Base-by-base conservation (phyloP, 2,797 vertebrate genomes). In the Enteromius radiatus region DNA sequence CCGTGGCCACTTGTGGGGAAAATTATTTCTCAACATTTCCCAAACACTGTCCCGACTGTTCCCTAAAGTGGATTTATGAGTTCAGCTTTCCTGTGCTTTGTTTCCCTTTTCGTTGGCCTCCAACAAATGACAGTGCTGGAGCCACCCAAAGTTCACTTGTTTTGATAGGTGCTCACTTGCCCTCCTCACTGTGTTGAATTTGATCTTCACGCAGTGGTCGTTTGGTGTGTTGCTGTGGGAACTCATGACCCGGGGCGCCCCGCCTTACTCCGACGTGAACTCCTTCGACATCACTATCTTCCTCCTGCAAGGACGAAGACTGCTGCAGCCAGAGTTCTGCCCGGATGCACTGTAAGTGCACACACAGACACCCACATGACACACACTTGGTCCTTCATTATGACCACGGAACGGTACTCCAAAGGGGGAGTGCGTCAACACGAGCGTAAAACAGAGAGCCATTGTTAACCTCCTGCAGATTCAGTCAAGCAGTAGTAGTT, bases 191-290 rank as follows among this genome's bases (percentile, higher is more conserved):
- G 31, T 68, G 45, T 26, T 68, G 21, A 8, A 81, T 86, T 78
- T 74, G 69, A 52, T 88, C 23, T 85, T 87, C 77, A 88, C 81
- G 17, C 84, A 99, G 98, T 99, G 98, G 98, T 99, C 98, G 11
- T 99, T 99, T 84, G 98, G 98, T 0, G 97, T 99, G 87, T 91
- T 99, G 86, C 94, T 99, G 67, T 99, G 98, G 98, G 98, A 99
- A 84, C 95, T 99, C 86, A 98, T 99, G 98, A 99, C 98, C 63
- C 95, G 98, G 56, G 98, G 98, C 59, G 98, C 98, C 1, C 98
- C 98, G 2, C 97, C 98, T 1, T 99, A 99, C 81, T 98, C 98
- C 0, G 98, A 99, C 1, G 96, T 99, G 80, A 98, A 98, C 93
- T 97, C 98, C 84, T 99, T 99, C 54, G 98, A 99, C 92, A 99